Evolutionary conservation across 2,113 vertebrate genomes (phyloP), one percentile per base, ranked within the genome.

Genomic region (Cariama cristata): DNA sequence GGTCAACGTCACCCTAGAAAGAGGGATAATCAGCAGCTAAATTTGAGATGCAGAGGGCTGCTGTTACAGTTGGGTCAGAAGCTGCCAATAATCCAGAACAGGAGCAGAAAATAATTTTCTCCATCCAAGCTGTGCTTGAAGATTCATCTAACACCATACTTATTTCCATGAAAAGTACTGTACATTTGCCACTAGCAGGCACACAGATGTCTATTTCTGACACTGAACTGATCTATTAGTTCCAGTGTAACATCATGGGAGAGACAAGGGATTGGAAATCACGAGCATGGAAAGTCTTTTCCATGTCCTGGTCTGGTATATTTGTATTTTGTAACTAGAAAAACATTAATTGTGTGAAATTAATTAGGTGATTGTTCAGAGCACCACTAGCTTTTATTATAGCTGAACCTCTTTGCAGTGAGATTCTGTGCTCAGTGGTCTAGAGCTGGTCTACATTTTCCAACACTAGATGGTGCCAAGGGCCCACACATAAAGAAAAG

Each of bases 381-480:
- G 38, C 72, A 86, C 11, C 3, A 3, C 42, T 35, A 74, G 14
- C 42, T 79, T 89, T 95, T 45, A n/a, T 38, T 71, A 26, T 2
- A 15, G 47, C 16, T 83, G 18, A 68, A 64, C 14, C 12, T 83
- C 63, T 92, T 59, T 12, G 9, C 13, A 81, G 27, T 38, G 28
- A 52, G 3, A 2, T 7, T 84, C 68, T 66, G 50, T 35, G 60
- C n/a, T 53, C 27, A 42, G 53, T 32, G 30, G 6, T 50, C 30
- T 45, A 26, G 40, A 56, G 62, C 2, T 44, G 66, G 8, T 87
- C 33, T 42, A 30, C 18, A 5, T 64, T 94, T 96, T 53, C 50
- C 73, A 93, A 94, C 97, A 90, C 94, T 96, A 97, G 97, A 67
- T 97, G 97, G 97, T 94, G 97, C 94, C 58, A 96, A 77, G 72